Conservation (phyloP, 2,888 invertebrate species). For the Agonopterix heracliana region DNA sequence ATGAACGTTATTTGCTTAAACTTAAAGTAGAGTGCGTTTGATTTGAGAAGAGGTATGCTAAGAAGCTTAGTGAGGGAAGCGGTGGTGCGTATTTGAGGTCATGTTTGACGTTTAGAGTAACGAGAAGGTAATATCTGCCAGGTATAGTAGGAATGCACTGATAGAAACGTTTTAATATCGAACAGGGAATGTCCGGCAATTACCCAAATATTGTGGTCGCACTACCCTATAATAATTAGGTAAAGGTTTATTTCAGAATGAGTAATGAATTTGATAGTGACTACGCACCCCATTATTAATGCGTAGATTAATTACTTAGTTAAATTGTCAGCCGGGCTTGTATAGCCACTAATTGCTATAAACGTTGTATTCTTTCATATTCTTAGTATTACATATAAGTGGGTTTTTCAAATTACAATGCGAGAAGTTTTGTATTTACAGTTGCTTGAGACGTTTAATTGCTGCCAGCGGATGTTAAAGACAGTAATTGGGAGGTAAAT, state of each 20-base stretch:
- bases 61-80: constrained; percentile 64
- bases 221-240: too few species aligned
- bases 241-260: too few species aligned
- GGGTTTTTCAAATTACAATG: constrained; percentile 61
- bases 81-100: constrained; percentile 55
- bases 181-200: too few species aligned
- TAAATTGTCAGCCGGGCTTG: constrained; percentile 53
- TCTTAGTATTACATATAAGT: constrained; percentile 41
- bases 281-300: constrained; percentile 35
- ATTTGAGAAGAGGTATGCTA: constrained; percentile 45
- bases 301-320: constrained; percentile 52
- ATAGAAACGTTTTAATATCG: too few species aligned
- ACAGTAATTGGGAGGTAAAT: constrained; percentile 65
- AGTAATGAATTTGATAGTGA: neutral
- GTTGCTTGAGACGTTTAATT: constrained; percentile 70
- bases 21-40: constrained; percentile 24
- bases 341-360: constrained; percentile 65
- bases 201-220: too few species aligned
- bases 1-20: constrained; percentile 17
- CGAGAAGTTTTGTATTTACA: constrained; percentile 65
- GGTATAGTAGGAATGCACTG: constrained; percentile 36
- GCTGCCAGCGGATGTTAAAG: constrained; percentile 61
- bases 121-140: constrained; percentile 16
- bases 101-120: constrained; percentile 59
- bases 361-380: constrained; percentile 66